Percentiles rank a stretch among this genome's conserved stretches.
Evolutionary conservation across 2,113 vertebrate genomes (phyloP).

Genomic region (Pontoporia blainvillei): DNA sequence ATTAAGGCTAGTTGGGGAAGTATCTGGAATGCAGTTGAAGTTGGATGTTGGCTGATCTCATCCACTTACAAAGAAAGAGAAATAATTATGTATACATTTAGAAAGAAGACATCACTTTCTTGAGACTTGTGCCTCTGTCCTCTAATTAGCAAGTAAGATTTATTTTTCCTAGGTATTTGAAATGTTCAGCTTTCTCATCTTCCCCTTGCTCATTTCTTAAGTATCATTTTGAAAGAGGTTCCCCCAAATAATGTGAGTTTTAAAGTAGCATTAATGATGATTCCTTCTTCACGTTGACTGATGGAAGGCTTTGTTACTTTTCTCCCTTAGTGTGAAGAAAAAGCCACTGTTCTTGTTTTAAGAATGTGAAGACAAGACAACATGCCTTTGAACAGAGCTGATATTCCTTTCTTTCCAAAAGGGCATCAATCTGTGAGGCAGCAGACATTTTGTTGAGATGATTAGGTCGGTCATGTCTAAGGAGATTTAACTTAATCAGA

Average conservation of each 20-base stretch:
- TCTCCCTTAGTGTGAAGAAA: neutral
- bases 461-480: constrained; percentile 59
- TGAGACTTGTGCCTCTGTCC: neutral
- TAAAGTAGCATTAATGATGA: neutral
- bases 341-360: neutral
- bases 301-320: neutral
- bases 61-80: neutral
- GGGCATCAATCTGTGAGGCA: constrained; percentile 60
- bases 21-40: neutral
- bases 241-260: neutral
- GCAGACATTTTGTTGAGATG: constrained; percentile 70
- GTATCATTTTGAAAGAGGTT: neutral
- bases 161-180: neutral
- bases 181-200: neutral
- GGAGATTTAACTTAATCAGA: constrained; percentile 70
- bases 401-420: constrained; percentile 44
- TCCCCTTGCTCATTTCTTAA: neutral
- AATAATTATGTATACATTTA: neutral
- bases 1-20: neutral
- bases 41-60: neutral
- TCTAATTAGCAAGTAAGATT: neutral
- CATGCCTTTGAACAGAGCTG: constrained; percentile 44
- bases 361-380: neutral
- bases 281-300: neutral
- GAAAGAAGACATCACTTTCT: neutral